Base-by-base conservation (phyloP, 2,888 invertebrate genomes). In the Limenitis camilla region DNA sequence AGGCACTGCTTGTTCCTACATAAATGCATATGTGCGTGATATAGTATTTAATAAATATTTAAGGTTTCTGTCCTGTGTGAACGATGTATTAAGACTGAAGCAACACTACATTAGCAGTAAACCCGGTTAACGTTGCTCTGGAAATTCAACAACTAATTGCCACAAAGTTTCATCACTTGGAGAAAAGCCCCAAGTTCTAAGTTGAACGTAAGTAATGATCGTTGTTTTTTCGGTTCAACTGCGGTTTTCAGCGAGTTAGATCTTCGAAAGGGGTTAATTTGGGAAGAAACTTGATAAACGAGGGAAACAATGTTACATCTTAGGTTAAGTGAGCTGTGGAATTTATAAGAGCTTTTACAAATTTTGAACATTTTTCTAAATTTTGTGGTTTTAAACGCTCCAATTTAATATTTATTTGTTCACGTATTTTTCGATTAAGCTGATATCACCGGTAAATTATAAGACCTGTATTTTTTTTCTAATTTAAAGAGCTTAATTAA, bases 131-230 rank as follows among this genome's bases (percentile, higher is more conserved):
- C 55, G 53, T 43, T 40, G 44, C 54, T 50, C 40, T 53, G 27
- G 58, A 55, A 68, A 66, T 62, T 61, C 61, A 61, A 61, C 61
- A 66, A 67, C 65, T 69, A 72, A 70, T 66, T 62, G 64, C 59
- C 52, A 51, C 41, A 56, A 65, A 56, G 64, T 67, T 62, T 42
- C 32, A 54, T 56, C 61, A 59, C 61, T 57, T 53, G 29, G 32
- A 56, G 42, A 49, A 53, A 49, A 44, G 53, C 39, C 49, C 49
- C 41, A 46, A 55, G 52, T 58, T 58, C 53, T 47, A 55, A 62
- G 60, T 62, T 59, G 44, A 50, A 52, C 48, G 47, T 58, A 55
- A 58, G 58, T 58, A 55, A 58, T 50, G 55, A 55, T 50, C 52
- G 41, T 58, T 55, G 54, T 58, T 58, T 58, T 58, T 58, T 52